Base-by-base conservation (phyloP, 2,113 vertebrate species). In the Zootoca vivipara region DNA sequence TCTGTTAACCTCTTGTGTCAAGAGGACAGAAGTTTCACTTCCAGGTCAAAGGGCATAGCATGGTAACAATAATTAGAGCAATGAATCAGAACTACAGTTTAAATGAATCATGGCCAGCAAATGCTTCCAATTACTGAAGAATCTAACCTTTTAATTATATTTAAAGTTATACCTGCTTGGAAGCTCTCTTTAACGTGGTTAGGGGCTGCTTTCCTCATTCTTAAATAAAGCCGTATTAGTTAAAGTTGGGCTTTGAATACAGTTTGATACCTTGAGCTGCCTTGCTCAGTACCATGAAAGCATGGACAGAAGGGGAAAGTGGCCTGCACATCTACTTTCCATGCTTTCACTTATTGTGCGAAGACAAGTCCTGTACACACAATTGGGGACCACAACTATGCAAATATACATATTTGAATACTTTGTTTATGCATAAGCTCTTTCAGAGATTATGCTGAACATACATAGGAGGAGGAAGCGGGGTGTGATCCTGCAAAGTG, bases 11-110 rank as follows among this genome's bases (percentile, higher is more conserved):
- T 97, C 95, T 98, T 95, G 96, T 97, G 97, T 97, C 96, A 97
- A 95, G 85, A 95, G 97, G 96, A 96, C 95, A 96, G 91, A 86
- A 93, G 95, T 96, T 98, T 98, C 98, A 97, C 98, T 97, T 98
- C 97, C 97, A 97, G 98, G 98, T 97, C 98, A 98, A 98, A 98
- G 98, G 98, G 97, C 97, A 96, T 96, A 92, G 97, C 94, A 67
- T 96, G 96, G 97, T 96, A 98, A 98, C 97, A 96, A 97, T 97
- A 97, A 97, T 97, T 96, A 97, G 95, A 97, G 95, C 86, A 93
- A 96, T 96, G 95, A 96, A 95, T 96, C 96, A 97, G 95, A 97
- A 95, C 96, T 96, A 95, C 83, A 93, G 95, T 95, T 95, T 94
- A 90, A 95, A 96, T 92, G 64, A 96, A 95, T 93, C 94, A 91